Base-by-base conservation (phyloP, 1,140 invertebrate species). In the Carcinoscorpius rotundicauda region DNA sequence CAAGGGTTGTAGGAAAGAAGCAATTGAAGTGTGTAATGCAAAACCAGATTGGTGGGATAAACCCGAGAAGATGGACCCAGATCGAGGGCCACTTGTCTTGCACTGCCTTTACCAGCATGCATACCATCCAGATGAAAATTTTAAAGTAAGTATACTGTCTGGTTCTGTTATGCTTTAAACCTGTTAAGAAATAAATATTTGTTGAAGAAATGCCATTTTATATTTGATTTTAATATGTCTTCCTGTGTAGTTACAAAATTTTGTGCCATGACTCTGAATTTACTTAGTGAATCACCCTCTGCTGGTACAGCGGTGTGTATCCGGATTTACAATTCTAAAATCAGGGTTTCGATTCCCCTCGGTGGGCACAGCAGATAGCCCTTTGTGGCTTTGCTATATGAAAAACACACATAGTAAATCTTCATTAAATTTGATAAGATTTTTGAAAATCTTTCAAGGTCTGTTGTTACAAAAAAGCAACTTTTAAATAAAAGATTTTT, bases 61-160 rank as follows among this genome's bases (percentile, higher is more conserved):
- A 59, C 70, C 69, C 3, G 61, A 57, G 48, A 66, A 70, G 53
- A 83, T 83, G 77, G 83, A 85, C 73, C 85, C 85, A 2, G 85
- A 88, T 65, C 77, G 82, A 51, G 86, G 86, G 29, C 88, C 90
- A 5, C 79, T 92, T 52, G 84, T 98, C 57, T 79, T 99, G 59
- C 90, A 94, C 49, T 99, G 96, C 80, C 82, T 99, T 6, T 97
- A 95, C 75, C 76, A 84, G 68, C 87, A 90, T 78, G 88, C 88
- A 53, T 89, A 90, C 76, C 83, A 87, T 75, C 82, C 86, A 52
- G 82, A 86, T 68, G 79, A 84, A 59, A 82, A 83, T 72, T 80
- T 84, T 69, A 78, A 78, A 58, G 80, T 82, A 74, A 73, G 75
- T 61, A 9, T 29, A 29, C 29, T 29, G 29, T 29, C 29, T 29